Conservation (phyloP, 2,797 vertebrate genomes). For the Spatula versicolor region DNA sequence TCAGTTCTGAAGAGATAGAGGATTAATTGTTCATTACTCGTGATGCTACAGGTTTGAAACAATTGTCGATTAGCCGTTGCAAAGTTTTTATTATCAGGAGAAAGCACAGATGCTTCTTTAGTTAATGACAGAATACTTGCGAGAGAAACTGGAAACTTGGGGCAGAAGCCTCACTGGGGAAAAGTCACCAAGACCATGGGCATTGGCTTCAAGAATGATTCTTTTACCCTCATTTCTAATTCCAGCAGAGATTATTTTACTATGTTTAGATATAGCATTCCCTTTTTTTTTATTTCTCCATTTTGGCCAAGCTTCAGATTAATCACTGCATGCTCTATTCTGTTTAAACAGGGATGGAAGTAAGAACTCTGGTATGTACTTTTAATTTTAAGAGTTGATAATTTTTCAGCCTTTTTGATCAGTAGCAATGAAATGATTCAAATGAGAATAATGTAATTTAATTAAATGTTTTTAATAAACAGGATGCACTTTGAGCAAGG, state of each 20-base stretch:
- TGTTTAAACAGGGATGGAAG: not conserved
- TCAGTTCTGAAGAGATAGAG: not conserved
- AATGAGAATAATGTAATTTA: constrained; percentile 10
- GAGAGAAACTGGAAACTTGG: not conserved
- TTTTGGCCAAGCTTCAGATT: constrained; percentile 1
- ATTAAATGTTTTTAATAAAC: constrained; percentile 30
- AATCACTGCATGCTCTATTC: not conserved
- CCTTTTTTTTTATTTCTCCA: constrained; percentile 8
- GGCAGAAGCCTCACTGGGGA: not conserved
- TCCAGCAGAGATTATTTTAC: not conserved
- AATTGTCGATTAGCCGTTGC: constrained; percentile 29
- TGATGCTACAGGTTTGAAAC: constrained; percentile 49
- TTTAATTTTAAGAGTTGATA: not conserved
- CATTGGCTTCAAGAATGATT: not conserved
- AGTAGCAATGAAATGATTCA: constrained; percentile 19
- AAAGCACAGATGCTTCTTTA: not conserved
- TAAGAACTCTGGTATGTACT: not conserved
- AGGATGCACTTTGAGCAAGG: not conserved
- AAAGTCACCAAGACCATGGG: not conserved
- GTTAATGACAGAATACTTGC: constrained; percentile 7
- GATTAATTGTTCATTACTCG: constrained; percentile 63
- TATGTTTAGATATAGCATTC: not conserved
- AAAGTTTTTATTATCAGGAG: constrained; percentile 21
- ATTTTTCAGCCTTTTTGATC: not conserved
- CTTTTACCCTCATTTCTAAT: not conserved